Conservation (phyloP, 1,140 invertebrate genomes). For the Zophobas atratus region DNA sequence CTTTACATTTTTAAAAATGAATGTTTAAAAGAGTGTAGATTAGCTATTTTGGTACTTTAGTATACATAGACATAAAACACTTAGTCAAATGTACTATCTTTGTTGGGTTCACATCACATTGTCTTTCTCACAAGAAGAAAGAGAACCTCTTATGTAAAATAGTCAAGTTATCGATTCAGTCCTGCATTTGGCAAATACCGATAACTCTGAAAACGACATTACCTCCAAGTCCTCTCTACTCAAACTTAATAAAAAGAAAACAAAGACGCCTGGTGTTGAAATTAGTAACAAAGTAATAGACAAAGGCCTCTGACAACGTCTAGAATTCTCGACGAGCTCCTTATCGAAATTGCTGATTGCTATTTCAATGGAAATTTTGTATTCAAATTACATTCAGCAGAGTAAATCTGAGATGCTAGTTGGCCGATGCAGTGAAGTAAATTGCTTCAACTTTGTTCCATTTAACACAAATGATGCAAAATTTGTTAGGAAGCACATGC, state of each 20-base stretch:
- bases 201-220: slow-evolving; percentile 3
- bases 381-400: slow-evolving; percentile 24
- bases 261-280: slow-evolving; percentile 4
- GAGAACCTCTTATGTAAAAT: no score
- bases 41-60: no score
- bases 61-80: no score
- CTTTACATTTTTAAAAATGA: no score
- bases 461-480: slow-evolving; percentile 37
- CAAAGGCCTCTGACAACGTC: slow-evolving; percentile 12
- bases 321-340: neutral
- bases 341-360: slow-evolving; percentile 25
- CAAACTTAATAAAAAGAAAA: slow-evolving; percentile 11
- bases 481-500: slow-evolving; percentile 36
- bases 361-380: slow-evolving; percentile 28
- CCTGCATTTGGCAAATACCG: neutral
- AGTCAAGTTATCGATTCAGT: neutral
- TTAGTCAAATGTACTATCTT: no score
- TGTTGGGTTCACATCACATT: no score
- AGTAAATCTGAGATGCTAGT: slow-evolving; percentile 28
- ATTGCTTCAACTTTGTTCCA: slow-evolving; percentile 46
- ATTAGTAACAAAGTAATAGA: slow-evolving; percentile 26
- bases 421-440: slow-evolving; percentile 31
- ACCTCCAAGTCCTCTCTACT: neutral
- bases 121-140: no score
- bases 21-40: no score